Base-by-base conservation (phyloP, 2,888 invertebrate genomes). In the Amphimallon solstitiale region DNA sequence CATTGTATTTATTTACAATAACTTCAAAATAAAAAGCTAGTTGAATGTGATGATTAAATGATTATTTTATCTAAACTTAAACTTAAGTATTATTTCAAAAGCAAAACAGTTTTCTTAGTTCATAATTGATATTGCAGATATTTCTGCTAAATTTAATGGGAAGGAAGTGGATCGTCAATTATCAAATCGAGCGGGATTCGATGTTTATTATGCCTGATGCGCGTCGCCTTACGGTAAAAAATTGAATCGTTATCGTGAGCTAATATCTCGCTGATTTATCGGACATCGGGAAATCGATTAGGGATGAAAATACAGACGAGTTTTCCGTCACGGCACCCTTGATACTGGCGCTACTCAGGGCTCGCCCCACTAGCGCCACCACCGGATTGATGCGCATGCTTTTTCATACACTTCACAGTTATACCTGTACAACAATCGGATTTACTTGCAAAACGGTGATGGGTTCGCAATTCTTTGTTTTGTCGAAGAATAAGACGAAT, bases 331-430 rank as follows among this genome's bases (percentile, higher is more conserved):
- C 73, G 73, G 77, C 78, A 76, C 77, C 76, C 79, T 75, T 77
- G 75, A 74, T 76, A 79, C 79, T 79, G 77, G 76, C 77, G 75
- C 76, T 77, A 72, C 73, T 75, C 72, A 72, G 74, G 75, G 75
- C 74, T 76, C 74, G 76, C 77, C 77, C 75, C 77, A 75, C 78
- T 77, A 72, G 74, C 75, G 72, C 73, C 73, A 66, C 70, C 70
- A 73, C 73, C 73, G 52, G 46, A 66, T 46, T 59, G 54, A 49
- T 37, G 63, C 66, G 66, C 66, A 66, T 66, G 67, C 66, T 52
- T 62, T 63, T 63, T 63, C 63, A 63, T 40, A 52, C 69, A 66
- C 69, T 76, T 76, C 76, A 72, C 73, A 71, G 71, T 70, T 71
- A 67, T 76, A 77, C 77, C 77, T 77, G 77, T 75, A 72, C 71